phyloP scores from a whole-genome alignment of 2,888 invertebrate genomes.

The Deroplatys truncata region DNA sequence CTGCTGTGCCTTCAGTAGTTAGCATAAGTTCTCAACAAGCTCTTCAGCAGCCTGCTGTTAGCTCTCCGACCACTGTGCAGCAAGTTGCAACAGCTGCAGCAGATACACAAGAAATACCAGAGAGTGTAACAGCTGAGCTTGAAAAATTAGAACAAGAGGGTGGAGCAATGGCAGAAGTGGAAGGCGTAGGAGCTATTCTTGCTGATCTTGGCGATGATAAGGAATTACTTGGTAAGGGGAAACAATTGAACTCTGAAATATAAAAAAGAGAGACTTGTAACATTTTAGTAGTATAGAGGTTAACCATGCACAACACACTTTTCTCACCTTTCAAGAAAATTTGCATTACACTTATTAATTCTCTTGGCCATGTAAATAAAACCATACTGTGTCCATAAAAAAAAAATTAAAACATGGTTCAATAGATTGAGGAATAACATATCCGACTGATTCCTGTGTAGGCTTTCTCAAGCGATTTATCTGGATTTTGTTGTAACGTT shows the following conservation, averaged over 20 bases:
- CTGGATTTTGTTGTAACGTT: too few relatives aligned
- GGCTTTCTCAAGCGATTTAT: too few relatives aligned
- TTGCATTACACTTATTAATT: too few relatives aligned
- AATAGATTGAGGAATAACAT: too few relatives aligned
- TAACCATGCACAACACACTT: too few relatives aligned
- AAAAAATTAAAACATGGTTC: too few relatives aligned
- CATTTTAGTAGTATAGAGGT: neutral
- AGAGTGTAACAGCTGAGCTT: slow-evolving; percentile 63
- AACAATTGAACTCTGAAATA: neutral
- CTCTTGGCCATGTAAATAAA: too few relatives aligned
- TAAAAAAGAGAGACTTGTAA: neutral
- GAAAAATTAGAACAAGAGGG: slow-evolving; percentile 67
- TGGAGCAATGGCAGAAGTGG: slow-evolving; percentile 55
- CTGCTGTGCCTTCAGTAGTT: slow-evolving; percentile 10
- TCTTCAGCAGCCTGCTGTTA: neutral
- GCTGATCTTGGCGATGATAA: slow-evolving; percentile 83
- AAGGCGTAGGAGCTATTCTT: slow-evolving; percentile 72
- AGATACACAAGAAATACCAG: slow-evolving; percentile 55
- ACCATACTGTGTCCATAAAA: too few relatives aligned
- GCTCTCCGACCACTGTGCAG: slow-evolving; percentile 2
- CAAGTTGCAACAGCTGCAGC: slow-evolving; percentile 12
- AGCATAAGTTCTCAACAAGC: neutral
- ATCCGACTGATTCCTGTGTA: too few relatives aligned
- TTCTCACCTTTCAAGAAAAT: too few relatives aligned
- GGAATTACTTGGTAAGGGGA: slow-evolving; percentile 60